A percentile compares a stretch with the other conserved stretches of the same genome.
phyloP scores from a whole-genome alignment of 92 coral and sea anemone species.

The Epizoanthus scotinus region DNA sequence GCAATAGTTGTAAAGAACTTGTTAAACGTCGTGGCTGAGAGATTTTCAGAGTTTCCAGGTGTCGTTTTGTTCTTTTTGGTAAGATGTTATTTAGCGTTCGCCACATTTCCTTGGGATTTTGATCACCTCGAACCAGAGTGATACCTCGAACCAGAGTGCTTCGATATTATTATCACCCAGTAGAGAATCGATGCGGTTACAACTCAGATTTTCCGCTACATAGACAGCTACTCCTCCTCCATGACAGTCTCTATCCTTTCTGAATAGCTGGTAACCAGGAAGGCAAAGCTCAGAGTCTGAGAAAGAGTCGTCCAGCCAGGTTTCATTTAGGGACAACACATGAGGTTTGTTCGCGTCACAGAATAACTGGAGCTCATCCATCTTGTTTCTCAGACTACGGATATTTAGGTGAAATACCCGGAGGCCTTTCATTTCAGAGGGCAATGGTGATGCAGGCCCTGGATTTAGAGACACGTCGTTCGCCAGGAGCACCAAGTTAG shows the following conservation, averaged over 20 bases:
- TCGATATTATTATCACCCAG: conserved; percentile 17
- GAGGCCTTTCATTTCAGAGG: conserved; percentile 49
- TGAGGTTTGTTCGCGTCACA: conserved; percentile 64
- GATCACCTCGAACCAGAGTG: conserved; percentile 34
- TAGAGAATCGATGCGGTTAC: conserved; percentile 10
- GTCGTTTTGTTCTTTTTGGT: conserved; percentile 42
- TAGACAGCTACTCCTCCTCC: conserved; percentile 59
- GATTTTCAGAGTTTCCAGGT: conserved; percentile 13
- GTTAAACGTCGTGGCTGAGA: conserved; percentile 53
- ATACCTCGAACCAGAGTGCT: conserved; percentile 43
- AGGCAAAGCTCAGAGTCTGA: conserved; percentile 50
- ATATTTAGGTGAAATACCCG: conserved; percentile 50
- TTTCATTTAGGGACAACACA: conserved; percentile 58
- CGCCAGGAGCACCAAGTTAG: conserved; percentile 46
- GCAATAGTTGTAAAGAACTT: conserved; percentile 59
- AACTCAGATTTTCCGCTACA: conserved; percentile 33
- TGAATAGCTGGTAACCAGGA: conserved; percentile 57
- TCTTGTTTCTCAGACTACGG: conserved; percentile 55
- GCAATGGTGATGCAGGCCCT: conserved; percentile 48
- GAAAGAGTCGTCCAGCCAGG: conserved; percentile 67
- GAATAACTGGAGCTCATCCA: conserved; percentile 66
- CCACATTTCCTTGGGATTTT: conserved; percentile 66
- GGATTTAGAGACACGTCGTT: conserved; percentile 52
- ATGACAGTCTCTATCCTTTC: conserved; percentile 54
- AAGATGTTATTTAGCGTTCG: conserved; percentile 47